Percentiles rank a stretch among this genome's conserved stretches.
Conservation (phyloP, 2,888 invertebrate genomes). For the Nebria salina region DNA sequence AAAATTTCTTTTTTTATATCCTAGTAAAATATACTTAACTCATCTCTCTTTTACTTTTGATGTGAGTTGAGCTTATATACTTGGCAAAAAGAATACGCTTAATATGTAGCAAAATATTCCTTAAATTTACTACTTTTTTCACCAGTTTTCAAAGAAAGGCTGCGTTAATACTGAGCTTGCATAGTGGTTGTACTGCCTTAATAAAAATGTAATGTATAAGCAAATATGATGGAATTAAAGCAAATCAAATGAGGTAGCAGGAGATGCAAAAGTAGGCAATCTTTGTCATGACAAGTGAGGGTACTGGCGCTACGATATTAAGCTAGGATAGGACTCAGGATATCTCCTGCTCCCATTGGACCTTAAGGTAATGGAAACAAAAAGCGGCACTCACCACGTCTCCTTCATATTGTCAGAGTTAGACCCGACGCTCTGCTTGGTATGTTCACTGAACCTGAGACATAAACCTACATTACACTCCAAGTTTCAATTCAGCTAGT, state of each 20-base stretch:
- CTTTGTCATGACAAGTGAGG: slow-evolving; percentile 46
- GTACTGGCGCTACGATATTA: slow-evolving; percentile 39
- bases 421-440: slow-evolving; percentile 57
- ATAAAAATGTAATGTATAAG: not conserved
- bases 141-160: no score
- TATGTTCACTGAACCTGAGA: slow-evolving; percentile 66
- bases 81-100: no score
- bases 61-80: no score
- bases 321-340: slow-evolving; percentile 16
- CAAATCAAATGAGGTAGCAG: slow-evolving; percentile 33
- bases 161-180: no score
- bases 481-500: not conserved
- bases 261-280: slow-evolving; percentile 46
- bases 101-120: no score
- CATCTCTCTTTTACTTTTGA: no score
- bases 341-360: slow-evolving; percentile 46
- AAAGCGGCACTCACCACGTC: slow-evolving; percentile 52
- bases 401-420: slow-evolving; percentile 58
- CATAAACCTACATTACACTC: slow-evolving; percentile 17
- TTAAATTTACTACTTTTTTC: no score
- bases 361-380: slow-evolving; percentile 35
- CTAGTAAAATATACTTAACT: no score
- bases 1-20: no score
- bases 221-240: not conserved
- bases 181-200: not conserved